Percentiles rank a stretch among this genome's conserved stretches.
These are phyloP conservation scores for Heliocidaris tuberculata DNA, from an alignment of 35 echinoderm and acorn worm genomes.

Conservation along the genomic window DNA sequence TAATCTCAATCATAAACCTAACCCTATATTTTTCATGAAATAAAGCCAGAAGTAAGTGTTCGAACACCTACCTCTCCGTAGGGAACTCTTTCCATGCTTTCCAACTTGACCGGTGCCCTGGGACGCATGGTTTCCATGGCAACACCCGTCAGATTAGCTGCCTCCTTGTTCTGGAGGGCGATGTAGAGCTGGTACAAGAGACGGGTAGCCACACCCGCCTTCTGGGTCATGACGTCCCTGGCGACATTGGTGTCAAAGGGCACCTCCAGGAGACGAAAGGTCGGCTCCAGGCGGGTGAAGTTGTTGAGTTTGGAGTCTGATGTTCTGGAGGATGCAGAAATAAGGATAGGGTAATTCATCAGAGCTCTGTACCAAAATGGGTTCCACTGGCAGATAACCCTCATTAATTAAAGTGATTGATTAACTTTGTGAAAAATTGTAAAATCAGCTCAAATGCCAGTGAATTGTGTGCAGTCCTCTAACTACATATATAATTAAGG, in stretches of 20 bases:
- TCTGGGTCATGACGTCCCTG: constrained; percentile 85
- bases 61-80: constrained; percentile 78
- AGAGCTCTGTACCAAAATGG: too few relatives aligned
- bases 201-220: constrained; percentile 81
- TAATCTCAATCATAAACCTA: too few relatives aligned
- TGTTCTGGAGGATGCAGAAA: constrained; percentile 61
- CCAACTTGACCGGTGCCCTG: constrained; percentile 90
- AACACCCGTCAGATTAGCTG: constrained; percentile 87
- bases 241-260: constrained; percentile 91
- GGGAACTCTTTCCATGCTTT: constrained; percentile 86
- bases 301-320: constrained; percentile 98
- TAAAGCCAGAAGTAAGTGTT: not conserved
- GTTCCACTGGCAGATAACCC: too few relatives aligned
- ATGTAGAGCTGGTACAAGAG: constrained; percentile 95
- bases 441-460: too few relatives aligned
- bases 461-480: too few relatives aligned
- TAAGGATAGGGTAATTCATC: not conserved
- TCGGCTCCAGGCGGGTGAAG: constrained; percentile 95
- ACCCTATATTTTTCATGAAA: too few relatives aligned
- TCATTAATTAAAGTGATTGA: too few relatives aligned
- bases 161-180: constrained; percentile 88
- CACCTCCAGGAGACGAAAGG: constrained; percentile 82
- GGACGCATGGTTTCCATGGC: constrained; percentile 95
- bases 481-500: too few relatives aligned
- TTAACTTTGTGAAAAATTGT: too few relatives aligned